Percentiles rank a stretch among this genome's conserved stretches.
Conservation (phyloP, 1,140 invertebrate genomes). For the Drosophila melanogaster region DNA sequence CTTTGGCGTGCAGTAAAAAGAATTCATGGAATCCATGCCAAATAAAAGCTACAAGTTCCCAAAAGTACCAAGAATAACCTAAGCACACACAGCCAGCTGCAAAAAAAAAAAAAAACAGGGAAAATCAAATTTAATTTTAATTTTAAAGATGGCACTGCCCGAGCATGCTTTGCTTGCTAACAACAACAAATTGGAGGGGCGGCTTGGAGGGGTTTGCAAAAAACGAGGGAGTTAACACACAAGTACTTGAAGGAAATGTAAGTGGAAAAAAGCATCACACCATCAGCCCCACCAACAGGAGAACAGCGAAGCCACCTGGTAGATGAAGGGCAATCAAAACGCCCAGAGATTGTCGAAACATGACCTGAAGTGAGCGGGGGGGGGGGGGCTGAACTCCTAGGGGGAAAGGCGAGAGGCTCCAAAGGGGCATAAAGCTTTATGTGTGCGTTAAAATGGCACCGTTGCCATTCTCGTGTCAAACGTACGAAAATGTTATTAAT, state of each 20-base stretch:
- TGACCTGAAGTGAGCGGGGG: background rate
- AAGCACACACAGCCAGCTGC: conserved; percentile 28
- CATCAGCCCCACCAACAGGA: background rate
- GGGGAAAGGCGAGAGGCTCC: background rate
- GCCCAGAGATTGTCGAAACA: conserved; percentile 47
- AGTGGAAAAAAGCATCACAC: conserved; percentile 32
- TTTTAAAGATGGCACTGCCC: conserved; percentile 66
- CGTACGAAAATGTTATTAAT: conserved; percentile 74
- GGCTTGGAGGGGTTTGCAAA: background rate
- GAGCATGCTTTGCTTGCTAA: conserved; percentile 54
- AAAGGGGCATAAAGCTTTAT: conserved; percentile 57
- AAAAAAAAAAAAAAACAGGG: conserved; percentile 23
- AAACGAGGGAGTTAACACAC: conserved; percentile 44
- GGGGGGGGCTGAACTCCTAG: background rate
- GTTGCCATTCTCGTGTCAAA: conserved; percentile 58
- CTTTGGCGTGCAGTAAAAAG: conserved; percentile 54
- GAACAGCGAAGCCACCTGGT: conserved; percentile 19
- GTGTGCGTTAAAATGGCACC: conserved; percentile 56
- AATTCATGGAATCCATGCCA: conserved; percentile 48
- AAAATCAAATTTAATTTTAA: conserved; percentile 76
- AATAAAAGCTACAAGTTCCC: conserved; percentile 63
- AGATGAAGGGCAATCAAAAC: conserved; percentile 55
- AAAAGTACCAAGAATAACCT: conserved; percentile 3
- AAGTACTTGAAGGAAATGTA: conserved; percentile 37
- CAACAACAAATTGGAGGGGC: conserved; percentile 36